These are phyloP conservation scores for Halocaridina rubra DNA, from an alignment of 2,888 invertebrate species.

Conservation along the genomic window DNA sequence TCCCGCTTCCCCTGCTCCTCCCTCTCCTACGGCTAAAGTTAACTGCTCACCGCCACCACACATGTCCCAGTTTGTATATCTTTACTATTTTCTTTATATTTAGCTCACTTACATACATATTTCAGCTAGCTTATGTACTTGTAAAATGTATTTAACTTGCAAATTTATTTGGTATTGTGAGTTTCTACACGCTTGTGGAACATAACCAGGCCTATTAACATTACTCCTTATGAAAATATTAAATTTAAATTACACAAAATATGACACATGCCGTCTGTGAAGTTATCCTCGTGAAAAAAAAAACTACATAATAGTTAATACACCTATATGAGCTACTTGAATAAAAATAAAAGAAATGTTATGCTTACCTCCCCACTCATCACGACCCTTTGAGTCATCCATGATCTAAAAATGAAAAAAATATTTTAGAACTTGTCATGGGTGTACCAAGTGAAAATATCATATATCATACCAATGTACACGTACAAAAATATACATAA, in stretches of 20 bases:
- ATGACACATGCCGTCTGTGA: background rate
- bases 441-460: too few relatives aligned
- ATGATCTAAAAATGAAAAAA: constrained; percentile 46
- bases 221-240: background rate
- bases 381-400: constrained; percentile 47
- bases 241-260: background rate
- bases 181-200: too few relatives aligned
- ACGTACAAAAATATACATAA: background rate
- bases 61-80: too few relatives aligned
- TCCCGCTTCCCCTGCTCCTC: background rate
- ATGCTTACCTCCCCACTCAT: constrained; percentile 53
- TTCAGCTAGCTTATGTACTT: too few relatives aligned
- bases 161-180: too few relatives aligned
- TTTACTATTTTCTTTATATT: too few relatives aligned
- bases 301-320: too few relatives aligned
- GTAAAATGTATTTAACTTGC: too few relatives aligned
- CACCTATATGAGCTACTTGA: background rate
- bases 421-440: too few relatives aligned
- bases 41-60: background rate
- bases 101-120: too few relatives aligned
- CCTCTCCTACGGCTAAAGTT: background rate
- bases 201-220: too few relatives aligned
- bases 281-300: background rate
- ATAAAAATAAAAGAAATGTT: constrained; percentile 12
- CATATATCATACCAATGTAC: too few relatives aligned